phyloP scores from a whole-genome alignment of 92 coral and sea anemone genomes.

The Chrysogorgia sp. region DNA sequence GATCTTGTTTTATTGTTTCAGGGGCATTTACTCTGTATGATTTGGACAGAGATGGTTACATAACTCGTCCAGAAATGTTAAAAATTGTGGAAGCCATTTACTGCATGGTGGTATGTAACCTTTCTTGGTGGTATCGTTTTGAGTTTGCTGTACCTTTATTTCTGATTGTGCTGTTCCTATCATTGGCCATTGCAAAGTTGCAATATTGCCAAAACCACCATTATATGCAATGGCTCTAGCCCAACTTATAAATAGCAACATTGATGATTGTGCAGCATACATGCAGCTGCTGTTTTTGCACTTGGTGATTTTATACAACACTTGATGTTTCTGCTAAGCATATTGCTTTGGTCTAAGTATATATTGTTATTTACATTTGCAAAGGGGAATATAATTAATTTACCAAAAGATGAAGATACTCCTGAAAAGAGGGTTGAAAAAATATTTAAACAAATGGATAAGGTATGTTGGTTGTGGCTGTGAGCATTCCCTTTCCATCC shows the following conservation, averaged over 20 bases:
- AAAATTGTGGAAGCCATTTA: constrained; percentile 98
- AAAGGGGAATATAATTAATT: constrained; percentile 85
- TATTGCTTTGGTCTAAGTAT: not conserved
- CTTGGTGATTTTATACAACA: too few species aligned
- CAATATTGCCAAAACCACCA: too few species aligned
- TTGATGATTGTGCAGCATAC: too few species aligned
- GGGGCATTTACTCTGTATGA: constrained; percentile 99
- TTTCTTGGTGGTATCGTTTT: not conserved
- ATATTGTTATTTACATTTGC: not conserved
- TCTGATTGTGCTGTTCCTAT: too few species aligned
- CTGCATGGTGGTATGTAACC: constrained; percentile 89
- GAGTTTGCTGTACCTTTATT: too few species aligned
- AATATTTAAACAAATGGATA: constrained; percentile 95
- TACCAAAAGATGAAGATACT: constrained; percentile 95
- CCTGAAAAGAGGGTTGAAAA: constrained; percentile 93
- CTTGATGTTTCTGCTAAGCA: too few species aligned
- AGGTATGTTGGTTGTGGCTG: constrained; percentile 42
- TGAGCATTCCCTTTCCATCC: too few species aligned
- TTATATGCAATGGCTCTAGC: too few species aligned
- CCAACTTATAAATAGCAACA: too few species aligned
- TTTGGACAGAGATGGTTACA: constrained; percentile 91
- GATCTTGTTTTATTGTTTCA: constrained; percentile 2
- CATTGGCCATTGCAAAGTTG: too few species aligned
- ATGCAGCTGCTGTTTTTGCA: too few species aligned
- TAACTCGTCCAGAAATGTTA: constrained; percentile 90